Percentiles rank a stretch among this genome's conserved stretches.
phyloP scores from a whole-genome alignment of 2,113 vertebrate species.

The Leptocoma aspasia region DNA sequence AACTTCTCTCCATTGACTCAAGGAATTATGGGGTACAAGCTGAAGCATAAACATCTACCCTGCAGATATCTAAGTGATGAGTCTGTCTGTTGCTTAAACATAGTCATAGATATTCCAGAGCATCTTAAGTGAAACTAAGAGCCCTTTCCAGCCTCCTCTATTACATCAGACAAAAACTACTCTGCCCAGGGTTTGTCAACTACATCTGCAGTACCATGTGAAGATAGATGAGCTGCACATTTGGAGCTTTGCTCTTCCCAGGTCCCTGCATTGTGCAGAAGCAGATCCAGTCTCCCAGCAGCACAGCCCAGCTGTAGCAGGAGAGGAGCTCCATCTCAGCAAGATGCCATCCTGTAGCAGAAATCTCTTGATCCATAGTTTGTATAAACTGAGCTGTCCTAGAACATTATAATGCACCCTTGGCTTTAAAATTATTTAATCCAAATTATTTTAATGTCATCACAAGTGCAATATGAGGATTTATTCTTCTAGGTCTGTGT shows the following conservation, averaged over 20 bases:
- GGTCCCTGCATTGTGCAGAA: neutral
- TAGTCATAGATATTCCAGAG: neutral
- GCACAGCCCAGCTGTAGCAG: neutral
- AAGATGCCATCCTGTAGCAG: neutral
- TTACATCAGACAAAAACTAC: neutral
- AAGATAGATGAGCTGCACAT: neutral
- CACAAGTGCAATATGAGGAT: neutral
- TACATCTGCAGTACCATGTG: neutral
- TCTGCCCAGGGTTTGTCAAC: neutral
- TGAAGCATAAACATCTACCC: neutral
- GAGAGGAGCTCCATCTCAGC: neutral
- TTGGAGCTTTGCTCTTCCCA: neutral
- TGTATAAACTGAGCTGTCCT: neutral
- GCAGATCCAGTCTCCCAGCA: neutral
- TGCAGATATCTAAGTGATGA: neutral
- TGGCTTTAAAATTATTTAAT: neutral
- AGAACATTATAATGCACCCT: neutral
- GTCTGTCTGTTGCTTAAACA: neutral
- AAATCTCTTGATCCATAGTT: rapidly evolving
- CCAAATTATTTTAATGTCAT: neutral
- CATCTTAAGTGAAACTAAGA: neutral
- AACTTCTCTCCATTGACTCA: neutral
- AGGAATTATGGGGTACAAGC: neutral
- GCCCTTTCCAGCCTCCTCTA: neutral
- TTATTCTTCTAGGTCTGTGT: neutral